Evolutionary conservation across 1,140 invertebrate genomes (phyloP), one percentile per base, ranked within the genome.

Genomic region (Colletes gigas): DNA sequence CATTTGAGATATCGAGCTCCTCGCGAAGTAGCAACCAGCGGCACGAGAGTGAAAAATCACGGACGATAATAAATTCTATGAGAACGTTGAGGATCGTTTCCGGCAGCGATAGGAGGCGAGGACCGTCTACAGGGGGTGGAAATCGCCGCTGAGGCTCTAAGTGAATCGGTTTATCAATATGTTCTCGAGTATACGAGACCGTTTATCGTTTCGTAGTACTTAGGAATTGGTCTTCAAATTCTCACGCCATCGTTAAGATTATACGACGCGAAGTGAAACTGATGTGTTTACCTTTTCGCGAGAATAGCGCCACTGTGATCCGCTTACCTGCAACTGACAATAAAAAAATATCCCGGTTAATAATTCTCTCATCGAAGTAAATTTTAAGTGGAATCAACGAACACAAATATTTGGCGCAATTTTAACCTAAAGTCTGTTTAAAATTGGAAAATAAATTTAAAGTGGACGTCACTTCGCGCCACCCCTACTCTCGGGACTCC

Each of bases 1-100:
- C 88, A 88, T 88, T 88, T 81, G 82, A 81, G 86, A 88, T 86
- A 88, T 88, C 84, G 86, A 84, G 82, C 78, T 76, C 59, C 55
- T 62, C 72, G 65, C 50, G 19, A 6, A 6, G 44, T 50, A 10
- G 57, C 67, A 81, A 78, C 50, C 68, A 63, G 52, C 50, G 55
- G 52, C 62, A 47, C 41, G 44, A 74, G 60, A 85, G 83, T 85
- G 84, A 83, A 88, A 88, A 84, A 84, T 83, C 81, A 85, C 85
- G 79, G 75, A 60, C 75, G 75, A 86, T 86, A 86, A 86, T 86
- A 86, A 86, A 86, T 86, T 86, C 81, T 75, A 50, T 65, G 83
- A 81, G 68, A 62, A 54, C 70, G 68, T 41, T 30, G 72, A 72
- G 83, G 80, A 80, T 84, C 83, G 78, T 84, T 84, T 81, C 72